phyloP scores from a whole-genome alignment of 2,113 vertebrate genomes.

The Oryzias celebensis region DNA sequence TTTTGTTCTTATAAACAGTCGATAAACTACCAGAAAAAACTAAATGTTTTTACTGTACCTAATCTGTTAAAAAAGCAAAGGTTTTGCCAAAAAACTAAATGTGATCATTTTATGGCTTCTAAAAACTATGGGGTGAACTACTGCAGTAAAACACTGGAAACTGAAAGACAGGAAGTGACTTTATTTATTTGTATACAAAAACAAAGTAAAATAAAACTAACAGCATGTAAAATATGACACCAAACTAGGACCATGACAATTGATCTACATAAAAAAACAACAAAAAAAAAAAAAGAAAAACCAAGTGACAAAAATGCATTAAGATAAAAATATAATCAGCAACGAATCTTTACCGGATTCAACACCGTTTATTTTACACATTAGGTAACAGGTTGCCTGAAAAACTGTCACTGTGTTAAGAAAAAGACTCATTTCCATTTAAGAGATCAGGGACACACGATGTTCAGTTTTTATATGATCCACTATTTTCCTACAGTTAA shows the following conservation, averaged over 20 bases:
- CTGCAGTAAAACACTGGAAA: not conserved
- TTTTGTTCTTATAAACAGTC: too few species aligned
- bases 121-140: not conserved
- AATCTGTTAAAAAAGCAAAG: too few species aligned
- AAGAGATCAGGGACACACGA: too few species aligned
- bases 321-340: constrained; percentile 9
- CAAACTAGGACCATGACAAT: constrained; percentile 22
- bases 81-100: too few species aligned
- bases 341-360: not conserved
- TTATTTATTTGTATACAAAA: constrained; percentile 41
- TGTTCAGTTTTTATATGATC: too few species aligned
- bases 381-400: not conserved
- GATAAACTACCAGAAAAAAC: too few species aligned
- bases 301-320: constrained; percentile 5
- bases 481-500: too few species aligned
- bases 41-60: too few species aligned
- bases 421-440: too few species aligned
- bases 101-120: too few species aligned
- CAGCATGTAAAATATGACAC: constrained; percentile 20
- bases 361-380: not conserved
- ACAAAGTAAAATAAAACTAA: constrained; percentile 4
- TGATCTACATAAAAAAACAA: constrained; percentile 22
- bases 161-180: not conserved
- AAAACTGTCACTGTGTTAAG: too few species aligned
- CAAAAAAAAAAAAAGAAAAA: constrained; percentile 5